Base-by-base conservation (phyloP, 1,140 invertebrate genomes). In the Euwallacea similis region DNA sequence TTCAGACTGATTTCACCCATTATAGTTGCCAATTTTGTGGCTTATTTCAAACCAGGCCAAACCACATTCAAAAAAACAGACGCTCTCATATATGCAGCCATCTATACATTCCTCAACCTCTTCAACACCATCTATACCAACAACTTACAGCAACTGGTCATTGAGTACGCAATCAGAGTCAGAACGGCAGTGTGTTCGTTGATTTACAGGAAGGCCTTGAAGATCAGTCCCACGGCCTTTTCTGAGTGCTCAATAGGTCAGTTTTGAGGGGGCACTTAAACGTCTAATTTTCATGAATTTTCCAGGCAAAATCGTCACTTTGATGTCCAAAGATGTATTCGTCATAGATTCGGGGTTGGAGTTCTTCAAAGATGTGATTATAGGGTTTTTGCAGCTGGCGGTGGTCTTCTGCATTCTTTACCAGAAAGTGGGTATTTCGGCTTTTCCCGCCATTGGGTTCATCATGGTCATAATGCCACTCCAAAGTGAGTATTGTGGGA, bases 321-420 rank as follows among this genome's bases (percentile, higher is more conserved):
- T 98, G 4, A 85, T 98, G 72, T 95, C 94, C 10, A 98, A 97
- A 81, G 95, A 98, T 80, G 89, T 92, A 55, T 89, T 88, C 63
- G 84, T 88, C 15, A 87, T 93, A 76, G 90, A 93, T 77, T 84
- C 86, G 44, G 86, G 87, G 0, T 82, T 90, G 11, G 43, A 43
- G 43, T 58, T 66, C 15, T 42, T 75, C 10, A 90, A 93, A 79
- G 91, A 90, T 77, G 83, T 93, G 72, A 93, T 90, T 90, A 86
- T 93, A 60, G 93, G 91, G 0, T 93, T 94, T 0, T 74, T 95
- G 8, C 91, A 95, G 77, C 90, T 92, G 7, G 81, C 89, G 47
- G 86, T 93, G 66, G 85, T 92, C 50, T 88, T 90, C 0, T 90
- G 88, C 77, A 87, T 97, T 47, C 88, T 96, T 81, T 97, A 88